phyloP scores from a whole-genome alignment of 2,113 vertebrate genomes.

The Megaceryle torquata region DNA sequence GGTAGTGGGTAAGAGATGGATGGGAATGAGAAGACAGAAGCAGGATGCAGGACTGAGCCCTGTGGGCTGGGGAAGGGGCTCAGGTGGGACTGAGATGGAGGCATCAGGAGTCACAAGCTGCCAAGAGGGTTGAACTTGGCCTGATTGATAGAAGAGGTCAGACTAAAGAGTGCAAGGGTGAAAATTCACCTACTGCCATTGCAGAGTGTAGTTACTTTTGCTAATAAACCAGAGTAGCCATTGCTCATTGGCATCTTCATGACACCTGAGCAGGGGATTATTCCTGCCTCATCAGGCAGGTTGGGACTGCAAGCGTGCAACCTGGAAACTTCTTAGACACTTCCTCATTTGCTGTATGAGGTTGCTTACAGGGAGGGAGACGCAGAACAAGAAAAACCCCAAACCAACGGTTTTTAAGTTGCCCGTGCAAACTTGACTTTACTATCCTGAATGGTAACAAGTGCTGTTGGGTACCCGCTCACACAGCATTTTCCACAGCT shows the following conservation, averaged over 20 bases:
- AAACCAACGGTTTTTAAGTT: background rate
- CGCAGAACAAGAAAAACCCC: rapidly evolving
- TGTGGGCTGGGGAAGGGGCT: rapidly evolving
- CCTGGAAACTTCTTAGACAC: background rate
- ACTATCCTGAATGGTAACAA: background rate
- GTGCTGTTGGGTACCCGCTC: background rate
- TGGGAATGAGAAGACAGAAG: background rate
- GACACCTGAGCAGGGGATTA: background rate
- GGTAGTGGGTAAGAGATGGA: background rate
- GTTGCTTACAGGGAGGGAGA: background rate
- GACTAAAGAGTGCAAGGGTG: background rate
- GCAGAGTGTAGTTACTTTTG: background rate
- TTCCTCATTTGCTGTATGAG: background rate
- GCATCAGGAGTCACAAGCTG: background rate
- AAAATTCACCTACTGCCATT: background rate
- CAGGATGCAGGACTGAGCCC: background rate
- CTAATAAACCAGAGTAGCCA: background rate
- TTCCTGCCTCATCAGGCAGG: background rate
- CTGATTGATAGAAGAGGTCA: background rate
- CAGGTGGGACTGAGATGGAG: rapidly evolving
- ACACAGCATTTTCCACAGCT: background rate
- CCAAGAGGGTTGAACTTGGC: background rate
- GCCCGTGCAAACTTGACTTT: background rate
- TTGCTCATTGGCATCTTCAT: background rate
- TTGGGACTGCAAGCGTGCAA: background rate